Evolutionary conservation across 2,888 invertebrate species (phyloP).

Genomic region (Ennomos quercinarius): DNA sequence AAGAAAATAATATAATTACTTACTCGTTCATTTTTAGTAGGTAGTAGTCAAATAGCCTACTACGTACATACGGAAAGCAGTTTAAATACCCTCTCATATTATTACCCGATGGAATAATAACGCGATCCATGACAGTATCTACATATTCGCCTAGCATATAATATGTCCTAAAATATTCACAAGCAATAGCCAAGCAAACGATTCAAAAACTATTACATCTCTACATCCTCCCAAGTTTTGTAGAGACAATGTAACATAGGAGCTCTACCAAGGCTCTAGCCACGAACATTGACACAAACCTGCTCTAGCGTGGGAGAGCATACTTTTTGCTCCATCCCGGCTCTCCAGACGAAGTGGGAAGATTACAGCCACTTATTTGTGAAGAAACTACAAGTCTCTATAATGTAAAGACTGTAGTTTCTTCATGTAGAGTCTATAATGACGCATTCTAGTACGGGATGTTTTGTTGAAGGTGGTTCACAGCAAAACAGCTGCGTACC

Average conservation of each 20-base stretch:
- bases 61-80: not conserved
- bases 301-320: conserved; percentile 38
- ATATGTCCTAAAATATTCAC: too few relatives aligned
- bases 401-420: not conserved
- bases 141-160: too few relatives aligned
- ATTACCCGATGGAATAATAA: not conserved
- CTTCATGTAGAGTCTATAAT: too few relatives aligned
- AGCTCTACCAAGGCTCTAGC: conserved; percentile 8
- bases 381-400: conserved; percentile 1
- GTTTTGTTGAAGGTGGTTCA: too few relatives aligned
- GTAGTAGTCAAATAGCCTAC: too few relatives aligned
- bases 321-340: conserved; percentile 35
- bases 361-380: conserved; percentile 22
- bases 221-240: not conserved
- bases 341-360: conserved; percentile 36
- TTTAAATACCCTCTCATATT: not conserved
- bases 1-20: too few relatives aligned
- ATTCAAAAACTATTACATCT: too few relatives aligned
- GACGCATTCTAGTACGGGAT: not conserved
- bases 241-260: conserved; percentile 23
- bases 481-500: too few relatives aligned
- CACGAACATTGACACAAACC: conserved; percentile 20
- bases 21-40: too few relatives aligned
- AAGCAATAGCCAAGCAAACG: too few relatives aligned
- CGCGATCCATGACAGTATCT: too few relatives aligned